Evolutionary conservation across 1,140 invertebrate species (phyloP).

Genomic region (Scaptodrosophila lebanonensis): DNA sequence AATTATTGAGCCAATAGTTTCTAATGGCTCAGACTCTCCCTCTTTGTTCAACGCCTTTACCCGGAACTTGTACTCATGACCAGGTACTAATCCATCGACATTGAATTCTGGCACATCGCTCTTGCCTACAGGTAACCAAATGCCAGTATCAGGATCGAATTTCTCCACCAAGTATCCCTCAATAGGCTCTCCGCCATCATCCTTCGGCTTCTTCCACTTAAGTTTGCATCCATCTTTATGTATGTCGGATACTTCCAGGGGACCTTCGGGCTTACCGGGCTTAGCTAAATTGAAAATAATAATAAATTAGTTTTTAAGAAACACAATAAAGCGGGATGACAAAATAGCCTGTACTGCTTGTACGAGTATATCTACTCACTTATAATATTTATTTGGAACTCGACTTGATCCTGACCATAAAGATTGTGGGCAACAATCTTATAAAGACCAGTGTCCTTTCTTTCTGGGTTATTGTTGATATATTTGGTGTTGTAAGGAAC

Average conservation of each 20-base stretch:
- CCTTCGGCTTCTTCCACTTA: conserved; percentile 98
- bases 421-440: conserved; percentile 91
- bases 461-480: conserved; percentile 87
- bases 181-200: conserved; percentile 97
- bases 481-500: conserved; percentile 92
- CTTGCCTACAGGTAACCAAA: conserved; percentile 93
- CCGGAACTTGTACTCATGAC: conserved; percentile 98
- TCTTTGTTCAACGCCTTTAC: conserved; percentile 98
- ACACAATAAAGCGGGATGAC: conserved; percentile 16
- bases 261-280: conserved; percentile 95
- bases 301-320: not conserved
- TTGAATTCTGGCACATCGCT: conserved; percentile 89
- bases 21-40: conserved; percentile 97
- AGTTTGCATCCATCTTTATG: conserved; percentile 96
- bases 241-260: conserved; percentile 95
- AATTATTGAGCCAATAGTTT: conserved; percentile 92
- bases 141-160: conserved; percentile 92
- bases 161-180: conserved; percentile 98
- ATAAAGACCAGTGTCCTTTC: conserved; percentile 91
- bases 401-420: conserved; percentile 92
- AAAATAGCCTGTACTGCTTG: conserved; percentile 7
- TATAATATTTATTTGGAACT: conserved; percentile 93
- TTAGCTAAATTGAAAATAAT: conserved; percentile 81
- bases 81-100: conserved; percentile 91
- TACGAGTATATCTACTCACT: conserved; percentile 81